These are phyloP conservation scores for Cheilosia soror DNA, from an alignment of 2,888 invertebrate species.

Conservation along the genomic window DNA sequence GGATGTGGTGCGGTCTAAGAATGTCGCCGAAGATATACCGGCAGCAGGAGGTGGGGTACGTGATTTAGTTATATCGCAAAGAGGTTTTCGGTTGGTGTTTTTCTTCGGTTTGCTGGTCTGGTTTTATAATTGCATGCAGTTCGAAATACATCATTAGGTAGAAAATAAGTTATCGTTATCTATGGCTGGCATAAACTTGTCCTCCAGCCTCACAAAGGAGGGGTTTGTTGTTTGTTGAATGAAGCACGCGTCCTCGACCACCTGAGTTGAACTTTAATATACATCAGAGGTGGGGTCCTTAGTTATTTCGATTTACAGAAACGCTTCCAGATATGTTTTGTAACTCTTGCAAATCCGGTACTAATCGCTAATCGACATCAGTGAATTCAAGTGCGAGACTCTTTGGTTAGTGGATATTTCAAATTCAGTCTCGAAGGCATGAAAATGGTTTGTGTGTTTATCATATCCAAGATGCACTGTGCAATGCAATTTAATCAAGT, in stretches of 20 bases:
- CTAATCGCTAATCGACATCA: too few species aligned
- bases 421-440: too few species aligned
- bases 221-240: constrained; percentile 1
- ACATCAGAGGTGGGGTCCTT: background rate
- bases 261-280: constrained; percentile 42
- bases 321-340: background rate
- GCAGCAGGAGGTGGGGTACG: constrained; percentile 24
- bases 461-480: too few species aligned
- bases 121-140: constrained; percentile 70
- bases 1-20: constrained; percentile 68
- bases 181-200: constrained; percentile 46
- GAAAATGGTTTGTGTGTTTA: too few species aligned
- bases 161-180: constrained; percentile 63
- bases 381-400: too few species aligned
- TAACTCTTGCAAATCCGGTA: too few species aligned
- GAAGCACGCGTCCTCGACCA: constrained; percentile 49
- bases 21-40: constrained; percentile 56
- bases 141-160: constrained; percentile 63
- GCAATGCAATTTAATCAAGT: too few species aligned
- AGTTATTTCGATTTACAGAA: background rate
- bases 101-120: constrained; percentile 37
- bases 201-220: background rate
- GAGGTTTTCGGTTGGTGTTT: constrained; percentile 48
- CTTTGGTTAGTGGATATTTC: too few species aligned
- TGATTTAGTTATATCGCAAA: constrained; percentile 54